Percentiles rank a stretch among this genome's conserved stretches.
Conservation (phyloP, 2,797 vertebrate genomes). For the Centroberyx gerrardi region DNA sequence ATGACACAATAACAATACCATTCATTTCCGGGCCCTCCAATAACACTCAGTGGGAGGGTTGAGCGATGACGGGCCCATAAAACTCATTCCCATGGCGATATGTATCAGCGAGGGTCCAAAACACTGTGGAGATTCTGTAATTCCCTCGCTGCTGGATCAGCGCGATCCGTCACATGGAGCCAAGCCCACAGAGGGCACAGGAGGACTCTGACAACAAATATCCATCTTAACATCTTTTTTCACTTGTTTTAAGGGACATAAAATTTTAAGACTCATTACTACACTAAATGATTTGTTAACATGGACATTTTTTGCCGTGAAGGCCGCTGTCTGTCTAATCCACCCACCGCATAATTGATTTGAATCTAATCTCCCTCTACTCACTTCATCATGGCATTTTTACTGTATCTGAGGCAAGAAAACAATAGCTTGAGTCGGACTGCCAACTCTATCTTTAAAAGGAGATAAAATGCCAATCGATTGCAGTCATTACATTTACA, state of each 20-base stretch:
- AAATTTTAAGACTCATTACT: no score
- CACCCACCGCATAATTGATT: not conserved
- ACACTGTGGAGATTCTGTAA: conserved; percentile 9
- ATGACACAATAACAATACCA: conserved; percentile 70
- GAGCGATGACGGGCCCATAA: conserved; percentile 57
- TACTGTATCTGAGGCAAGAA: not conserved
- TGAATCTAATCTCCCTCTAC: not conserved
- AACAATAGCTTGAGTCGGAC: no score
- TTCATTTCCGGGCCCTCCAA: conserved; percentile 58
- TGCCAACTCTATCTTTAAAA: not conserved
- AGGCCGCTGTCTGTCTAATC: not conserved
- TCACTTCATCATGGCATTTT: not conserved
- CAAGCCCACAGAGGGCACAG: conserved; percentile 4
- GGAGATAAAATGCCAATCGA: no score
- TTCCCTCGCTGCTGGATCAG: conserved; percentile 12
- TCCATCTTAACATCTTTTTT: conserved; percentile 3
- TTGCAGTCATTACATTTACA: no score
- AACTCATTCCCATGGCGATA: conserved; percentile 42
- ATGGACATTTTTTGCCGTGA: no score
- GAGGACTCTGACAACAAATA: conserved; percentile 7
- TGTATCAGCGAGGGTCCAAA: conserved; percentile 27
- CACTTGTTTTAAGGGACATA: no score
- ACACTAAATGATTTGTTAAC: no score
- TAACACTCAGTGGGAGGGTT: conserved; percentile 49
- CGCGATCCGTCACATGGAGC: conserved; percentile 27